Evolutionary conservation across 2,888 invertebrate genomes (phyloP), one percentile per base, ranked within the genome.

Genomic region (Galeruca laticollis): DNA sequence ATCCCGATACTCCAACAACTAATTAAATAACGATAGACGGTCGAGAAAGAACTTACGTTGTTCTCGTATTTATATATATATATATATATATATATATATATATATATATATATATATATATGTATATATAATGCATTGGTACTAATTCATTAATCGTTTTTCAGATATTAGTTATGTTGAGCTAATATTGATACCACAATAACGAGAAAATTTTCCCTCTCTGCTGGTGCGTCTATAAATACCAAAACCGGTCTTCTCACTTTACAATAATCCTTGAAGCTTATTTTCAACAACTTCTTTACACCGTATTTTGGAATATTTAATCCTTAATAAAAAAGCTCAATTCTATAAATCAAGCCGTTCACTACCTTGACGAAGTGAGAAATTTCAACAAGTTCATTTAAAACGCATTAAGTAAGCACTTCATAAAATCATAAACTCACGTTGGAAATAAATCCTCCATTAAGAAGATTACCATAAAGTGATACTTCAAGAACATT

Each of bases 401-500:
- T 66, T 66, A 59, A 66, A 66, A 66, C 31, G 62, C 68, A 56
- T 68, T 62, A 63, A 69, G 47, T 49, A 33, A 20, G 20, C 57
- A 65, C 65, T 69, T 69, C 60, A 69, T 66, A 63, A 69, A 65
- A 65, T 66, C 60, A 64, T 65, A 69, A 69, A 57, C 69, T 69
- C 51, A 65, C 33, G 54, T 59, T 49, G n/a, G 60, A 35, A 35
- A 68, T 60, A 66, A 66, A 68, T 68, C 68, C 60, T 21, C 60
- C 59, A 68, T 71, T 71, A 71, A 68, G 67, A 57, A 40, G 71
- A 62, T 71, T 71, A 71, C 37, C 52, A 40, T 68, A 37, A 62
- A 61, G 56, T 37, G 54, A 37, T 40, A 61, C 66, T 33, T 18
- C 35, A 49, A 20, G 43, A 31, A 64, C 63, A 64, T 70, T 69